Evolutionary conservation across 2,797 vertebrate species (phyloP), one percentile per base, ranked within the genome.

Genomic region (Phyllotis vaccarum): DNA sequence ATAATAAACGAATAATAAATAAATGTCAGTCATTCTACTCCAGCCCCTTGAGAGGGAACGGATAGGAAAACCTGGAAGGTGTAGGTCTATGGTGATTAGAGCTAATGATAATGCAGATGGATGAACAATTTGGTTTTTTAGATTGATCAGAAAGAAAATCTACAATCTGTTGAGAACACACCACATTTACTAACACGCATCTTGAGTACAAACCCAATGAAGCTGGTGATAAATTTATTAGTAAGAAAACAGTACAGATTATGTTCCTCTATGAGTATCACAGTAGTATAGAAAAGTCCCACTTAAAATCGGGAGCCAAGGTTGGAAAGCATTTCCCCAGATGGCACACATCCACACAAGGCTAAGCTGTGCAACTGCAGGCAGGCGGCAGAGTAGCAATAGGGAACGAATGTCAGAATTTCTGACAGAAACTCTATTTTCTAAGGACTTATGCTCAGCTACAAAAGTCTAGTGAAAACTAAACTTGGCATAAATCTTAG

Each of bases 381-480:
- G 72, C 85, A 86, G 27, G 72, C 81, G 70, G 64, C 0, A 19
- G 52, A 85, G n/a, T 31, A 78, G 60, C 11, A 0, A 40, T 0
- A 76, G 54, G 66, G 60, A 49, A 62, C 7, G 6, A 0, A 49
- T 40, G 49, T 87, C 92, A 81, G 66, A 68, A 83, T 90, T 92
- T 93, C 76, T 93, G 79, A 96, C 46, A 82, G 79, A 91, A 96
- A 90, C 40, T 19, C 40, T 94, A 83, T 88, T 96, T 95, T 82
- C 93, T 96, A 75, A 96, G 40, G 46, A 70, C 60, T 93, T 97
- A 91, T 0, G 68, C 43, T 95, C 43, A 87, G 49, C 70, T 86
- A 92, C 43, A 92, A 70, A 96, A 89, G 74, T 96, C 91, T 94
- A 54, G 89, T 92, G 31, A 88, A 97, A 96, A 89, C 43, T 70